Evolutionary conservation across 2,113 vertebrate species (phyloP), one percentile per base, ranked within the genome.

Genomic region (Taurulus bubalis): DNA sequence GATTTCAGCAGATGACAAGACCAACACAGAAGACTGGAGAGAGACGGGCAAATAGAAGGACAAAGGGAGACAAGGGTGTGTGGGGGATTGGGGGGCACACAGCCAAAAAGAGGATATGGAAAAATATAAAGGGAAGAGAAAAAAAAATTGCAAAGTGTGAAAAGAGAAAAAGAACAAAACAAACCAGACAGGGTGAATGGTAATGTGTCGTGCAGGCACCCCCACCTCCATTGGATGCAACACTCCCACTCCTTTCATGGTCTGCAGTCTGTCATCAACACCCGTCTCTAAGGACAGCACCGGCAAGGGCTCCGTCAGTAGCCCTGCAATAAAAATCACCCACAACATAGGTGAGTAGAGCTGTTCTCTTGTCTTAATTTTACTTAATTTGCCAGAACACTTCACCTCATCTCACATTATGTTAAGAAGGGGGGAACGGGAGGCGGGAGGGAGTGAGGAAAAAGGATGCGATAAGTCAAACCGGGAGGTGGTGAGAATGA

Each of bases 271-370:
- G 86, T 90, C 88, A 90, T 90, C 90, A 90, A 85, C 83, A 82
- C 80, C 82, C 87, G 60, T 85, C 87, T 85, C 83, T 88, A 85
- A 90, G 90, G 87, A 87, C 88, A 58, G 71, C 58, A 74, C 82
- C 68, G 69, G 32, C 71, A 30, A 74, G 47, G 71, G 69, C 88
- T 94, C 80, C 82, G 65, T 96, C 91, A 94, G 92, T 85, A 90
- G 79, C 88, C 86, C 68, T 87, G 92, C 91, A 85, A 84, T 94
- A 94, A 95, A 91, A 95, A 74, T 93, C 93, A 88, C 71, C 71
- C 90, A 90, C 81, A 86, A 93, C 92, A 95, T 91, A 96, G 93
- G 94, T 95, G 95, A 96, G 96, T 93, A 89, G 94, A 96, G 94
- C 92, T 94, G 92, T 94, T 86, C 56, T 92, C 93, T 86, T 87